Conservation (phyloP, 2,113 vertebrate species). For the Ahaetulla prasina region DNA sequence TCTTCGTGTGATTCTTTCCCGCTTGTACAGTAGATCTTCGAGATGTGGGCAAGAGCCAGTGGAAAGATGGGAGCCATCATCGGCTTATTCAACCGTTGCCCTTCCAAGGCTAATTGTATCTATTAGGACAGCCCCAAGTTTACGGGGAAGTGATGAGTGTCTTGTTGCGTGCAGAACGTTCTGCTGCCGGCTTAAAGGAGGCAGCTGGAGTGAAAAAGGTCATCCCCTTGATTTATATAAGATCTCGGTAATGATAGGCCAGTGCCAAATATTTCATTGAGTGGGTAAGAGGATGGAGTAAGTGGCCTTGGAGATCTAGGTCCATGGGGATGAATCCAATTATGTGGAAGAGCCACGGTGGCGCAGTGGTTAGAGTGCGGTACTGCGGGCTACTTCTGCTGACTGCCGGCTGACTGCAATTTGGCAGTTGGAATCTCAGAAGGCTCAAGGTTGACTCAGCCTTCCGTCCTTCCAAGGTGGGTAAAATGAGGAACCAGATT, state of each 20-base stretch:
- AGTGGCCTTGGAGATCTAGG: background rate
- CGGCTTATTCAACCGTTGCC: background rate
- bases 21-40: background rate
- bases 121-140: background rate
- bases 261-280: background rate
- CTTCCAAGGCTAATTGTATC: background rate
- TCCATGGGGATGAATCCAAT: background rate
- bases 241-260: background rate
- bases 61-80: background rate
- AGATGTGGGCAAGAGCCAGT: background rate
- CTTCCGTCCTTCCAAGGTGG: too few species aligned
- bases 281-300: too few species aligned
- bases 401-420: too few species aligned
- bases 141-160: background rate
- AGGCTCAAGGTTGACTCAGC: too few species aligned
- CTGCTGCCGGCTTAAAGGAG: background rate
- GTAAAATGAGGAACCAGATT: too few species aligned
- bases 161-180: background rate
- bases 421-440: too few species aligned
- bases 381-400: too few species aligned
- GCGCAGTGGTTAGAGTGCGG: too few species aligned
- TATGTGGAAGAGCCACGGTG: background rate
- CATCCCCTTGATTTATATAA: background rate
- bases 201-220: background rate
- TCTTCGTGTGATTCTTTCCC: background rate